A percentile compares a stretch with the other conserved stretches of the same genome.
Conservation (phyloP, 2,888 invertebrate genomes). For the Bombylius discolor region DNA sequence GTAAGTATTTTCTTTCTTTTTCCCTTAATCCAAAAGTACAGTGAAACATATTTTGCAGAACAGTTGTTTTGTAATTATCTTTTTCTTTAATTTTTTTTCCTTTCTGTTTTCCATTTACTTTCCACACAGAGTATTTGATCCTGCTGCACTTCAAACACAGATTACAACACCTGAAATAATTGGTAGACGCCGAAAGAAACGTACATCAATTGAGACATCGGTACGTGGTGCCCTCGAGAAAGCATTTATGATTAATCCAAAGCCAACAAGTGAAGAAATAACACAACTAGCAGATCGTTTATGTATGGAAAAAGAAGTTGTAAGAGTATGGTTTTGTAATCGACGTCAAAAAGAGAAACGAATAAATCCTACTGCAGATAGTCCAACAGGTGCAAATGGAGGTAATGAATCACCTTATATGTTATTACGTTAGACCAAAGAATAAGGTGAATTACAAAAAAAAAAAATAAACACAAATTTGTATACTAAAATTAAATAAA, state of each 20-base stretch:
- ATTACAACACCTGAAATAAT: conserved; percentile 77
- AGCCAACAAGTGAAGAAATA: conserved; percentile 95
- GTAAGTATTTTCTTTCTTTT: conserved; percentile 18
- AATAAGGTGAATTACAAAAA: not conserved
- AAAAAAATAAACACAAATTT: too few species aligned
- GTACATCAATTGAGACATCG: conserved; percentile 90
- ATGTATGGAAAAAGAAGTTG: conserved; percentile 95
- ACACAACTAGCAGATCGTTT: conserved; percentile 82
- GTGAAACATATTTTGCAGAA: too few species aligned
- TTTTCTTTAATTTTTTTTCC: too few species aligned
- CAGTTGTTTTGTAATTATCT: too few species aligned
- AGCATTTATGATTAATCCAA: conserved; percentile 87
- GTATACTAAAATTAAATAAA: too few species aligned
- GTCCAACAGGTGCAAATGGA: conserved; percentile 49
- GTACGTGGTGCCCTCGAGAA: conserved; percentile 92
- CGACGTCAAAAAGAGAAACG: conserved; percentile 93
- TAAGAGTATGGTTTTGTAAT: conserved; percentile 89
- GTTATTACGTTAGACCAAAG: conserved; percentile 17
- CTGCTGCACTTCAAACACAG: conserved; percentile 49
- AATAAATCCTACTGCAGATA: conserved; percentile 73
- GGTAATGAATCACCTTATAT: conserved; percentile 32
- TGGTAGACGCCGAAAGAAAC: conserved; percentile 87
- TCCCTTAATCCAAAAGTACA: too few species aligned
- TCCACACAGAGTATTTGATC: conserved; percentile 29
- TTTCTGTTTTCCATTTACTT: not conserved